Conservation (phyloP, 2,797 vertebrate species). For the Mastacembelus armatus region DNA sequence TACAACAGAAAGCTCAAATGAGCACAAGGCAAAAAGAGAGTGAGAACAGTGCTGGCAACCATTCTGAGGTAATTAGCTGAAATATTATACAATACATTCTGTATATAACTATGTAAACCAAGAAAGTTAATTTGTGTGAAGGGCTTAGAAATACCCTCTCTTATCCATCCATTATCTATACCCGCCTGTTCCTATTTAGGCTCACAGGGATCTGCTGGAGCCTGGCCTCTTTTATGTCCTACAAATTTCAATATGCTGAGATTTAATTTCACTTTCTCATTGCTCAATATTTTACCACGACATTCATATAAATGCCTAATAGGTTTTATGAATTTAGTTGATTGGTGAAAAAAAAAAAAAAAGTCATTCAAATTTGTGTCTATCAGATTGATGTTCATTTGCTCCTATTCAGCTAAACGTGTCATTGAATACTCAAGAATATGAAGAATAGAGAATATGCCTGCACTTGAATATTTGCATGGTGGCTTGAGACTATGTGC, state of each 20-base stretch:
- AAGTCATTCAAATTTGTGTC: constrained; percentile 18
- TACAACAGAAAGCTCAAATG: constrained; percentile 71
- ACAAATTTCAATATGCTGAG: neutral
- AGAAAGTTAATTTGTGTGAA: too few relatives aligned
- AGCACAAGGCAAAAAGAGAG: constrained; percentile 39
- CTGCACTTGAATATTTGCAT: constrained; percentile 31
- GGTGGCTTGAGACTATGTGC: neutral
- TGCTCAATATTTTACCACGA: neutral
- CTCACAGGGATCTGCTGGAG: too few relatives aligned
- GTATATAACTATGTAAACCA: constrained; percentile 13
- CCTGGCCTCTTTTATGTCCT: neutral
- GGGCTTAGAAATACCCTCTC: neutral
- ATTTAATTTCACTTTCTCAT: neutral
- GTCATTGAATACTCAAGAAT: constrained; percentile 16
- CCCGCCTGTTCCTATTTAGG: too few relatives aligned
- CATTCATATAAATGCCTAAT: too few relatives aligned
- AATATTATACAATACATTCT: constrained; percentile 20
- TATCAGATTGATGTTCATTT: constrained; percentile 8
- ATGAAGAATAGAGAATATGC: neutral
- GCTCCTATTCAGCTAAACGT: constrained; percentile 2
- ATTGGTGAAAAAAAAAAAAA: constrained; percentile 12
- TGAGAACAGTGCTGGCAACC: constrained; percentile 34
- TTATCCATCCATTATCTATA: too few relatives aligned
- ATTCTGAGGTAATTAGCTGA: constrained; percentile 67
- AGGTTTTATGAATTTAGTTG: constrained; percentile 2